Conservation (phyloP, 2,888 invertebrate species). For the Monoplex corrugatus region DNA sequence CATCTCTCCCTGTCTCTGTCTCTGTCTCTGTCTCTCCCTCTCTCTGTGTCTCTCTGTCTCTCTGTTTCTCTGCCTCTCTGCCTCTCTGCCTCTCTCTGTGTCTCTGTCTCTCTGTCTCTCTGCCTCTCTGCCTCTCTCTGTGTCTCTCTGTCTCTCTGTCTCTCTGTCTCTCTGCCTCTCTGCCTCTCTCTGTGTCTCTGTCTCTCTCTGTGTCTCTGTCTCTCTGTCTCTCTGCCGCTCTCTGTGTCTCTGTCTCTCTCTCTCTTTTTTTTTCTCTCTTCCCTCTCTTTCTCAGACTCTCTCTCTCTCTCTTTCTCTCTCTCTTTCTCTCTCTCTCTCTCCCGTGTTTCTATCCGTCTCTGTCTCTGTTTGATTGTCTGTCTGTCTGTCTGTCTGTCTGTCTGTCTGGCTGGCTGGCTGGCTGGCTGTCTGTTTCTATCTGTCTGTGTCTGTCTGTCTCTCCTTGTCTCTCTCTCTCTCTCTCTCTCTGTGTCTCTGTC, state of each 20-base stretch:
- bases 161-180: slow-evolving; percentile 16
- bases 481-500: too few species aligned
- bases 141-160: background rate
- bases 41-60: background rate
- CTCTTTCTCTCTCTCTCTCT: background rate
- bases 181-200: slow-evolving; percentile 7
- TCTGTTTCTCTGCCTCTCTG: background rate
- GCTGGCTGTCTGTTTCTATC: background rate
- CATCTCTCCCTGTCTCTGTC: slow-evolving; percentile 2
- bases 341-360: background rate
- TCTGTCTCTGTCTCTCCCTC: background rate
- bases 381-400: background rate
- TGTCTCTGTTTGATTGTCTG: background rate
- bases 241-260: background rate
- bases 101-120: slow-evolving; percentile 17
- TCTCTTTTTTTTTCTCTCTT: slow-evolving; percentile 31
- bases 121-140: slow-evolving; percentile 2
- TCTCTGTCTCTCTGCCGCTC: slow-evolving; percentile 31
- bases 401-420: background rate
- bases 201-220: slow-evolving; percentile 31
- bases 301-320: slow-evolving; percentile 3
- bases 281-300: slow-evolving; percentile 44
- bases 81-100: slow-evolving; percentile 1
- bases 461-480: too few species aligned
- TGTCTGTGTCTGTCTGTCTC: too few species aligned